These are phyloP conservation scores for Ephestia elutella DNA, from an alignment of 1,140 invertebrate genomes.

Conservation along the genomic window DNA sequence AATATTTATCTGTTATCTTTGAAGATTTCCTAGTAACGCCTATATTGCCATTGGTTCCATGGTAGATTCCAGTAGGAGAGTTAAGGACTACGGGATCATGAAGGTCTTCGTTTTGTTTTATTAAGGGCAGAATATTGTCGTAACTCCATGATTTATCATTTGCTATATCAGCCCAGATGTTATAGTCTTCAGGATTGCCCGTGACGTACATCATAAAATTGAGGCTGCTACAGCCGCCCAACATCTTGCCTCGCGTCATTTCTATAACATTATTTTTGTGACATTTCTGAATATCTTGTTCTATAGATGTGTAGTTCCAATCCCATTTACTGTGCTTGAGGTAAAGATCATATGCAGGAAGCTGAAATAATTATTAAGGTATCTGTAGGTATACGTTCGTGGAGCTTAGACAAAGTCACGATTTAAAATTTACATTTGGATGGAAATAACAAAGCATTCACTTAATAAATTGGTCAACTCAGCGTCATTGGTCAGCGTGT, in stretches of 20 bases:
- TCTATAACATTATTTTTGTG: background rate
- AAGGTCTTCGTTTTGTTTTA: too few relatives aligned
- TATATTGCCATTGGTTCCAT: constrained; percentile 15
- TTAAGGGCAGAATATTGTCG: too few relatives aligned
- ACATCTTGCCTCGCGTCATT: constrained; percentile 12
- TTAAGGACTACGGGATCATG: too few relatives aligned
- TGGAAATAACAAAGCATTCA: too few relatives aligned
- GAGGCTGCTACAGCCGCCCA: constrained; percentile 15
- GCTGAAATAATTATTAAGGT: too few relatives aligned
- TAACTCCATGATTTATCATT: too few relatives aligned
- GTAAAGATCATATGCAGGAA: background rate
- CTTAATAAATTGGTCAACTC: too few relatives aligned
- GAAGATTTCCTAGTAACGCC: constrained; percentile 9
- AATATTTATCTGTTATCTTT: constrained; percentile 2
- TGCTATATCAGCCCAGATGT: constrained; percentile 14
- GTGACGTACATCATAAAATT: constrained; percentile 16
- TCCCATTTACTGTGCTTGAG: background rate
- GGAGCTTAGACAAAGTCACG: too few relatives aligned
- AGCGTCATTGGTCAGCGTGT: too few relatives aligned
- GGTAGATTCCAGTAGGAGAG: constrained; percentile 5
- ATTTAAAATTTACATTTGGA: too few relatives aligned
- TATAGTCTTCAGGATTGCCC: constrained; percentile 14
- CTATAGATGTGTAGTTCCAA: constrained; percentile 5
- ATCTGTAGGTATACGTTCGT: too few relatives aligned
- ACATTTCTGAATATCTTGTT: background rate